These are phyloP conservation scores for Urocynchramus pylzowi DNA, from an alignment of 2,113 vertebrate species.

Conservation along the genomic window DNA sequence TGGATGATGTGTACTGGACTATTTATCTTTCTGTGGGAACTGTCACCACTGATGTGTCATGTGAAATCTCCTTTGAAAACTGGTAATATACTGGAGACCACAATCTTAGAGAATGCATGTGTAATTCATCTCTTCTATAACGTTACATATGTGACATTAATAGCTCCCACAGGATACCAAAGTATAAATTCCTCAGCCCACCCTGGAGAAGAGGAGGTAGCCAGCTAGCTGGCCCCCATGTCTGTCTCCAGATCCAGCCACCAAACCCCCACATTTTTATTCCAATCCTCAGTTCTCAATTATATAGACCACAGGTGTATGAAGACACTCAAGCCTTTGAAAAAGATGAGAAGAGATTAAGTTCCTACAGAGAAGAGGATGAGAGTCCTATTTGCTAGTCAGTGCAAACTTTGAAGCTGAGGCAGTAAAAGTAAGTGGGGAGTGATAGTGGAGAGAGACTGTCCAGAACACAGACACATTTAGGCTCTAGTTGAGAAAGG, in stretches of 20 bases:
- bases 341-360: not conserved
- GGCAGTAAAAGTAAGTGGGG: not conserved
- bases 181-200: not conserved
- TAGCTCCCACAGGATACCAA: not conserved
- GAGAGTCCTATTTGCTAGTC: not conserved
- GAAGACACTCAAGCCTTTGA: not conserved
- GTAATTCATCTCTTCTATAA: not conserved
- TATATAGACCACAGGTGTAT: not conserved
- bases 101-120: not conserved
- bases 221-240: not conserved
- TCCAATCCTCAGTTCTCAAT: not conserved
- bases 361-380: not conserved
- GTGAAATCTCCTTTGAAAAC: not conserved
- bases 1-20: not conserved
- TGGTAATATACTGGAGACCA: not conserved
- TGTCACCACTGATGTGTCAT: not conserved
- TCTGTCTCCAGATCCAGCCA: not conserved
- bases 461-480: not conserved
- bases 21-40: not conserved
- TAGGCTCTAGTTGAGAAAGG: not conserved
- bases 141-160: not conserved
- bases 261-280: not conserved
- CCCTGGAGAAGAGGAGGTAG: not conserved
- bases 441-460: not conserved
- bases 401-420: not conserved